Conservation (phyloP, 2,797 vertebrate species). For the Rhodeus uyekii region DNA sequence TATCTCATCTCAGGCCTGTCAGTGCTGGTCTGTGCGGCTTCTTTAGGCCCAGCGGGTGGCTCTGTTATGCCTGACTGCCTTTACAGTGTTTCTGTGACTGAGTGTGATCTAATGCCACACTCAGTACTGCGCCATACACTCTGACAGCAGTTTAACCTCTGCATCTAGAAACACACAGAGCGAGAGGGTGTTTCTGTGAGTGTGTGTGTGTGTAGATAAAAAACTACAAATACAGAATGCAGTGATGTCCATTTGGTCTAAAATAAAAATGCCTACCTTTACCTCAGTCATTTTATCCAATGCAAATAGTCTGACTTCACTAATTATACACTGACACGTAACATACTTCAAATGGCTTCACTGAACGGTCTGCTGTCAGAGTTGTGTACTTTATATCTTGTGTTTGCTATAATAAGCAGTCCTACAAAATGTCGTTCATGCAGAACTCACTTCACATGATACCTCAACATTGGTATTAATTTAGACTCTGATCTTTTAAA, state of each 20-base stretch:
- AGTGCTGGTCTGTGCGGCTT: constrained; percentile 48
- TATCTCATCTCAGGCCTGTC: not conserved
- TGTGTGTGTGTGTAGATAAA: not conserved
- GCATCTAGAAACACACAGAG: not conserved
- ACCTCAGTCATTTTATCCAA: too few species aligned
- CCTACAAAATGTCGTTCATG: too few species aligned
- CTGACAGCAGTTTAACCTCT: constrained; percentile 69
- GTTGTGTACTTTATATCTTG: too few species aligned
- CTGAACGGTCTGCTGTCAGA: too few species aligned
- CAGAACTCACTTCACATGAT: too few species aligned
- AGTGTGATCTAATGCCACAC: constrained; percentile 53
- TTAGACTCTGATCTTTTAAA: too few species aligned
- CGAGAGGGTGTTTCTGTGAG: not conserved
- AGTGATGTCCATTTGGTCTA: too few species aligned
- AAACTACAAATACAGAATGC: not conserved
- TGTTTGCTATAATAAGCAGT: too few species aligned
- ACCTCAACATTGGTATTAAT: too few species aligned
- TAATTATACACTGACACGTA: too few species aligned
- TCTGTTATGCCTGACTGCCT: constrained; percentile 57
- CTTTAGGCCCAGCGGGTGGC: constrained; percentile 46
- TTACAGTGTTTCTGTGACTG: constrained; percentile 56
- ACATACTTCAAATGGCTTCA: too few species aligned
- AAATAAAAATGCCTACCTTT: not conserved
- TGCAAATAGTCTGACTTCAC: too few species aligned
- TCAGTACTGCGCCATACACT: constrained; percentile 58